phyloP scores from a whole-genome alignment of 2,888 invertebrate genomes.

The Drosophila prolongata region DNA sequence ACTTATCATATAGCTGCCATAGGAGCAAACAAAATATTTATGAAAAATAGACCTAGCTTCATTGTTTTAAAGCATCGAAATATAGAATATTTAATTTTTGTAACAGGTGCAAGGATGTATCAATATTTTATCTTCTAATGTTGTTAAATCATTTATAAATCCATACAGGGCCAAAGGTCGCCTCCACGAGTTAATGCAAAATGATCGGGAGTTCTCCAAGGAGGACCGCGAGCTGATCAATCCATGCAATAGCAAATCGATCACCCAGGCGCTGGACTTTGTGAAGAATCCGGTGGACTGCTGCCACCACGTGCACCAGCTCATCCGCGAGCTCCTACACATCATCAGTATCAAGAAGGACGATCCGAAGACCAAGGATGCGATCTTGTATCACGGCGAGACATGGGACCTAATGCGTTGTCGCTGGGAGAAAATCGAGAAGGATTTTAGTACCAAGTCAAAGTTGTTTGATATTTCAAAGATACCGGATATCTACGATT shows the following conservation, averaged over 20 bases:
- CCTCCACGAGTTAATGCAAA: slow-evolving; percentile 96
- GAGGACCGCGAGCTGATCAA: slow-evolving; percentile 95
- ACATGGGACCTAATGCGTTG: slow-evolving; percentile 99
- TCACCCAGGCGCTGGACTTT: slow-evolving; percentile 95
- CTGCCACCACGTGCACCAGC: slow-evolving; percentile 94
- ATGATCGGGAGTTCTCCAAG: slow-evolving; percentile 92
- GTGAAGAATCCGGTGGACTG: slow-evolving; percentile 98
- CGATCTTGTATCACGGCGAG: slow-evolving; percentile 98
- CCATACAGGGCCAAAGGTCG: slow-evolving; percentile 94
- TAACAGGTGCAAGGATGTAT: too few species aligned
- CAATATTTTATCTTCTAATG: too few species aligned
- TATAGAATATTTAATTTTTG: too few species aligned
- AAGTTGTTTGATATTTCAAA: slow-evolving; percentile 98
- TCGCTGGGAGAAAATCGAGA: slow-evolving; percentile 98
- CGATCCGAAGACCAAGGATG: slow-evolving; percentile 96
- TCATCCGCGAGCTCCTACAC: slow-evolving; percentile 94
- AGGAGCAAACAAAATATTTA: too few species aligned
- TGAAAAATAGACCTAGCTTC: too few species aligned
- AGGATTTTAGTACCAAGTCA: slow-evolving; percentile 97
- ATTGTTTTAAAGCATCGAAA: too few species aligned
- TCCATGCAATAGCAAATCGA: slow-evolving; percentile 96
- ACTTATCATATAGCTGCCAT: too few species aligned
- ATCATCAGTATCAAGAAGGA: slow-evolving; percentile 94
- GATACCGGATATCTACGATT: slow-evolving; percentile 99
- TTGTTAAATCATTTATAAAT: too few species aligned